Conservation (phyloP, 2,797 vertebrate species). For the Characodon lateralis region DNA sequence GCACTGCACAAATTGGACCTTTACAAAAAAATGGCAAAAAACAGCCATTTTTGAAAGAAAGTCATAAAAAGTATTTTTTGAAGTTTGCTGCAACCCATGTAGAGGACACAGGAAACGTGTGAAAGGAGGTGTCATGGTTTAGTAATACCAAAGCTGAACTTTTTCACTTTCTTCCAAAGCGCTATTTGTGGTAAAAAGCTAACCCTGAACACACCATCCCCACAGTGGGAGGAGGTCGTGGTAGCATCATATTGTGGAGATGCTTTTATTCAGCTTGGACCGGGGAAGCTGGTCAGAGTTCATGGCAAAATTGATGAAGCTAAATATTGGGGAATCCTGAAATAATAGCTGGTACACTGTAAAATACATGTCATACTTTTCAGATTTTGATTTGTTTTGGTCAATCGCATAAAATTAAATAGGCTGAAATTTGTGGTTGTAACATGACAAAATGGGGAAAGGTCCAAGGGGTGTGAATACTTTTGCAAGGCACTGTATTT, state of each 20-base stretch:
- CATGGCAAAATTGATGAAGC: neutral
- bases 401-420: neutral
- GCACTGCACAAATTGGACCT: no score
- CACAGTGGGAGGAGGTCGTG: neutral
- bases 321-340: neutral
- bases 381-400: neutral
- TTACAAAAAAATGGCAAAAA: no score
- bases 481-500: neutral
- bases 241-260: neutral
- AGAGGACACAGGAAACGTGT: no score
- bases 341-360: neutral
- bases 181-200: no score
- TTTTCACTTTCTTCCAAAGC: no score
- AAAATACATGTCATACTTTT: no score
- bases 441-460: neutral
- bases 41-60: no score
- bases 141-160: no score
- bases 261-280: neutral
- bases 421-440: neutral
- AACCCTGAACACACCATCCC: neutral
- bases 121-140: no score
- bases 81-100: no score
- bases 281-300: neutral
- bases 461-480: neutral
- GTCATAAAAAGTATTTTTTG: no score